Evolutionary conservation across 2,113 vertebrate genomes (phyloP).

Genomic region (Garra rufa): DNA sequence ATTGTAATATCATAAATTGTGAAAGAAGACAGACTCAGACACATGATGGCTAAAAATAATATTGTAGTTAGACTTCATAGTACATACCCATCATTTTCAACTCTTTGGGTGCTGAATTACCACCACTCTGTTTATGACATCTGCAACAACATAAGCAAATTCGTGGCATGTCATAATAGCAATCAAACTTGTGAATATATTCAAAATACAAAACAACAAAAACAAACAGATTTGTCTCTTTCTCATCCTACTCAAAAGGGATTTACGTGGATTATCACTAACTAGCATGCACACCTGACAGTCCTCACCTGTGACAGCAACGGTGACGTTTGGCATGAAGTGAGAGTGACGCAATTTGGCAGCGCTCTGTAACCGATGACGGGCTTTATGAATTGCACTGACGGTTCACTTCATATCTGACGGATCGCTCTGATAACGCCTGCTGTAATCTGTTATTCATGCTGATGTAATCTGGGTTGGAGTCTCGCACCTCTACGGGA

Average conservation of each 20-base stretch:
- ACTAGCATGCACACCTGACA: slow-evolving; percentile 21
- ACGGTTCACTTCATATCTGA: slow-evolving; percentile 23
- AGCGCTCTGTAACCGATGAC: neutral
- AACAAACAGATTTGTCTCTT: slow-evolving; percentile 12
- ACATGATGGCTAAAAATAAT: neutral
- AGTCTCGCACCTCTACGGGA: slow-evolving; percentile 18
- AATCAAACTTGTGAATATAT: slow-evolving; percentile 5
- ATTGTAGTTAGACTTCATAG: neutral
- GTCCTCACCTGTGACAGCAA: slow-evolving; percentile 12
- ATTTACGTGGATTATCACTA: neutral
- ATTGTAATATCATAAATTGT: neutral
- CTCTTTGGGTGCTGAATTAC: slow-evolving; percentile 43
- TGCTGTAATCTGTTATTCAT: slow-evolving; percentile 25
- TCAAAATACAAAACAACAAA: neutral
- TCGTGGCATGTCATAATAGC: neutral
- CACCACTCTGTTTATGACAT: slow-evolving; percentile 50
- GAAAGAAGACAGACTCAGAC: neutral
- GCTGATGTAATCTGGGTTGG: slow-evolving; percentile 2
- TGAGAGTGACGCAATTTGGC: slow-evolving; percentile 15
- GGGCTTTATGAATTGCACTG: slow-evolving; percentile 8
- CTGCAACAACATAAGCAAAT: slow-evolving; percentile 9
- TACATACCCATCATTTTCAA: slow-evolving; percentile 73
- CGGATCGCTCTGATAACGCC: slow-evolving; percentile 21
- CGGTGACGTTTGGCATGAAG: slow-evolving; percentile 3
- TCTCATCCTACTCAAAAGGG: neutral